Conservation (phyloP, 2,113 vertebrate genomes). For the Oplegnathus fasciatus region DNA sequence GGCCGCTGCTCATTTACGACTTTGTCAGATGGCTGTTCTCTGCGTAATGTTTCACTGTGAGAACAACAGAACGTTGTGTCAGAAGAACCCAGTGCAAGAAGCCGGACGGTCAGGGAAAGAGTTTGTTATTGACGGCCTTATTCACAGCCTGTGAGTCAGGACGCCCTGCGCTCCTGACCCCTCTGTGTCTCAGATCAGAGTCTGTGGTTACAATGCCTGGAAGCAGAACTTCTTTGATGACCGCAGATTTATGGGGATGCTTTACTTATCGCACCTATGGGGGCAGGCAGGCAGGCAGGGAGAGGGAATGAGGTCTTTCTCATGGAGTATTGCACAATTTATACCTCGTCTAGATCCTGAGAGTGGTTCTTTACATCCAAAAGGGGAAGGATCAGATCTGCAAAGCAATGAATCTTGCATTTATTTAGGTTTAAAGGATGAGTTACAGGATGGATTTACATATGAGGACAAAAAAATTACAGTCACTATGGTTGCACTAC, state of each 20-base stretch:
- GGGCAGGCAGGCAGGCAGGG: slow-evolving; percentile 43
- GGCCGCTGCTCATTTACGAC: slow-evolving; percentile 64
- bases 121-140: slow-evolving; percentile 70
- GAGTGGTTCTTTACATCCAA: slow-evolving; percentile 61
- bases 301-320: slow-evolving; percentile 51
- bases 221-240: slow-evolving; percentile 78
- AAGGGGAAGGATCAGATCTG: slow-evolving; percentile 63
- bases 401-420: slow-evolving; percentile 57
- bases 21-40: slow-evolving; percentile 47
- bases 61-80: slow-evolving; percentile 72
- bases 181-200: slow-evolving; percentile 66
- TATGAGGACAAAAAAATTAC: background rate
- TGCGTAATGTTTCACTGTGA: slow-evolving; percentile 68
- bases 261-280: slow-evolving; percentile 71
- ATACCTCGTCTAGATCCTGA: slow-evolving; percentile 50
- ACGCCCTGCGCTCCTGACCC: slow-evolving; percentile 60
- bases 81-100: slow-evolving; percentile 27
- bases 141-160: slow-evolving; percentile 75
- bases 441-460: background rate
- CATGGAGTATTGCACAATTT: slow-evolving; percentile 64
- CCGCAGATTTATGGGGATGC: slow-evolving; percentile 75
- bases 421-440: slow-evolving; percentile 47
- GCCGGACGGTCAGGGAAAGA: slow-evolving; percentile 23
- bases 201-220: slow-evolving; percentile 61
- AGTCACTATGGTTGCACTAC: background rate